Percentiles rank a stretch among this genome's conserved stretches.
These are phyloP conservation scores for Tachycineta bicolor DNA, from an alignment of 2,113 vertebrate species.

Conservation along the genomic window DNA sequence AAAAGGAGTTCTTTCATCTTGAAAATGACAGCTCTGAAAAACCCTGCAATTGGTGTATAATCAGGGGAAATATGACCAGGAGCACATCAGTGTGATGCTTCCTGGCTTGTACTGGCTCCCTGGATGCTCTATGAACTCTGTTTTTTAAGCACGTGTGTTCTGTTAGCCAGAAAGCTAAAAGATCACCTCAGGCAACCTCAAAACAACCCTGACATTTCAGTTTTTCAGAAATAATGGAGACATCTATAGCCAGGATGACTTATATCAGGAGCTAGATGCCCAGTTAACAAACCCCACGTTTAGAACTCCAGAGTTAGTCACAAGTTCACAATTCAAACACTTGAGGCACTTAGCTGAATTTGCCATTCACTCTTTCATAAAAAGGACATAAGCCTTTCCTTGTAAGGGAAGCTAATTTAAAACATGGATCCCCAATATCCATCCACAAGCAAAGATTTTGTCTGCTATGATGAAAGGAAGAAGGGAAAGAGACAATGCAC, in stretches of 20 bases:
- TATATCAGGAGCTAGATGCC: background rate
- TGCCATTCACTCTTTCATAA: background rate
- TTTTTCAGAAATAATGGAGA: background rate
- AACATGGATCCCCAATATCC: background rate
- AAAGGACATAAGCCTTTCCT: background rate
- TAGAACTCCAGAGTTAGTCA: background rate
- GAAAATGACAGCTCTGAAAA: background rate
- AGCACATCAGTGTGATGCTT: rapidly evolving
- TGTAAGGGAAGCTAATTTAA: background rate
- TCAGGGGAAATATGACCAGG: background rate
- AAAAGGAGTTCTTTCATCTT: background rate
- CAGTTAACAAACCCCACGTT: background rate
- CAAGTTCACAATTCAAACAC: background rate
- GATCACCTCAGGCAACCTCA: background rate
- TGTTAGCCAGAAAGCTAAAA: background rate
- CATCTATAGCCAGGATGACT: background rate
- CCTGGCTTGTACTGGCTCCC: background rate
- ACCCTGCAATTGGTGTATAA: background rate
- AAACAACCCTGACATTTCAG: background rate
- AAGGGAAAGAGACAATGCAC: background rate
- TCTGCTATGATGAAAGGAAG: rapidly evolving
- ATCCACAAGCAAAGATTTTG: background rate
- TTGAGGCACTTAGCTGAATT: background rate
- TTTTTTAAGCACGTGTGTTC: background rate
- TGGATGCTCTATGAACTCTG: background rate